Conservation (phyloP, 2,113 vertebrate genomes). For the Glareola pratincola region DNA sequence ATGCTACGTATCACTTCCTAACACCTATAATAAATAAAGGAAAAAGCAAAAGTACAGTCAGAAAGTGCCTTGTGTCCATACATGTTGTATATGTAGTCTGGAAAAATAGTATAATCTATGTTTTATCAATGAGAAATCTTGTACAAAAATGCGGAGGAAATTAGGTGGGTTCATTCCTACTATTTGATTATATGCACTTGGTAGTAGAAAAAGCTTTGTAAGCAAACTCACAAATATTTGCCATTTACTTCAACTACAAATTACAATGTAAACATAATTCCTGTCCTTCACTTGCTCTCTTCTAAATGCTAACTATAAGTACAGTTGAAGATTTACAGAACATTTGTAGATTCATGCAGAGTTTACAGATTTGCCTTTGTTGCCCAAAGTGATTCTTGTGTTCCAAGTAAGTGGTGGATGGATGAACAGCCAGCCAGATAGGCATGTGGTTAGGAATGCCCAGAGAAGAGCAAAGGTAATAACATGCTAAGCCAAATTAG, state of each 20-base stretch:
- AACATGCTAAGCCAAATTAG: not conserved
- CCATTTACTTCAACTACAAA: not conserved
- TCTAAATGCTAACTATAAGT: not conserved
- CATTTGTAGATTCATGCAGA: not conserved
- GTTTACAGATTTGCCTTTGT: not conserved
- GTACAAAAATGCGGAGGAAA: not conserved
- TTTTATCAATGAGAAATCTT: not conserved
- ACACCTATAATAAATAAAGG: not conserved
- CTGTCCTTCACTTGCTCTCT: not conserved
- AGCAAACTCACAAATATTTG: not conserved
- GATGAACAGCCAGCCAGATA: not conserved
- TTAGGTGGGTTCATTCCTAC: not conserved
- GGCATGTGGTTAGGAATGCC: not conserved
- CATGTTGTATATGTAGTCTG: not conserved
- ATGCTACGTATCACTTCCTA: not conserved
- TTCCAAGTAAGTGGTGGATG: not conserved
- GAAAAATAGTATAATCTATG: not conserved
- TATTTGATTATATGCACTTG: not conserved
- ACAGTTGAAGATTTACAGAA: not conserved
- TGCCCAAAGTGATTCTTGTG: not conserved
- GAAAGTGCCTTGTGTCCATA: not conserved
- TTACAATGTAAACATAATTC: not conserved
- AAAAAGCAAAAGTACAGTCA: not conserved
- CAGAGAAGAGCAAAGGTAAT: not conserved
- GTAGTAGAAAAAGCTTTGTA: not conserved